Percentiles rank a stretch among this genome's conserved stretches.
Conservation (phyloP, 2,888 invertebrate genomes). For the Empis livida region DNA sequence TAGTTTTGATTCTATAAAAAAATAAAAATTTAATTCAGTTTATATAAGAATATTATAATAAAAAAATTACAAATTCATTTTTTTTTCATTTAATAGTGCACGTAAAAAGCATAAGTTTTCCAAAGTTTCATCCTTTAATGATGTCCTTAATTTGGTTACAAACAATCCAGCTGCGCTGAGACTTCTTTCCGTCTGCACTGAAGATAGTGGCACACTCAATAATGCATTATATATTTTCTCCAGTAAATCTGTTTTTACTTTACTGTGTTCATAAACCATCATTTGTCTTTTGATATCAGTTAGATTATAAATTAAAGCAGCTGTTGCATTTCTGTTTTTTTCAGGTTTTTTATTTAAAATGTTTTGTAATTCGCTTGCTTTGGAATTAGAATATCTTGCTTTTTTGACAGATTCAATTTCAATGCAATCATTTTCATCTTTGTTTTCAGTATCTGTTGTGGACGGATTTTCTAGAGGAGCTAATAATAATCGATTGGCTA, state of each 20-base stretch:
- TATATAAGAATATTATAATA: too few relatives aligned
- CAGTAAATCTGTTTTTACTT: too few relatives aligned
- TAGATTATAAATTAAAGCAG: not conserved
- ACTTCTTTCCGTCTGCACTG: not conserved
- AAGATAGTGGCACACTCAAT: not conserved
- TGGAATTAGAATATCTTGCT: not conserved
- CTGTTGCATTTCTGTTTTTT: not conserved
- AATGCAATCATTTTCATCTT: not conserved
- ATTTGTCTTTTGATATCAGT: not conserved
- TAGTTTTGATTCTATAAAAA: too few relatives aligned
- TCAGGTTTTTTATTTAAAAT: not conserved
- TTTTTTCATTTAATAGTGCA: too few relatives aligned
- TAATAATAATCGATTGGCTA: not conserved
- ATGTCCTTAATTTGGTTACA: not conserved
- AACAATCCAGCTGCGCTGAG: not conserved
- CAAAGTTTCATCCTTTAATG: not conserved
- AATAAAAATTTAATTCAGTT: too few relatives aligned
- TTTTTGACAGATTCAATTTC: not conserved
- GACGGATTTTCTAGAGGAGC: constrained; percentile 2
- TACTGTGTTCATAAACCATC: too few relatives aligned
- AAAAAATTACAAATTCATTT: too few relatives aligned
- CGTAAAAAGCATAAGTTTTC: not conserved
- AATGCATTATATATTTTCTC: too few relatives aligned
- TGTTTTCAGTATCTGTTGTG: constrained; percentile 3
- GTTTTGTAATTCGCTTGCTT: not conserved